Percentiles rank a stretch among this genome's conserved stretches.
Conservation (phyloP, 2,888 invertebrate species). For the Argyresthia albistria region DNA sequence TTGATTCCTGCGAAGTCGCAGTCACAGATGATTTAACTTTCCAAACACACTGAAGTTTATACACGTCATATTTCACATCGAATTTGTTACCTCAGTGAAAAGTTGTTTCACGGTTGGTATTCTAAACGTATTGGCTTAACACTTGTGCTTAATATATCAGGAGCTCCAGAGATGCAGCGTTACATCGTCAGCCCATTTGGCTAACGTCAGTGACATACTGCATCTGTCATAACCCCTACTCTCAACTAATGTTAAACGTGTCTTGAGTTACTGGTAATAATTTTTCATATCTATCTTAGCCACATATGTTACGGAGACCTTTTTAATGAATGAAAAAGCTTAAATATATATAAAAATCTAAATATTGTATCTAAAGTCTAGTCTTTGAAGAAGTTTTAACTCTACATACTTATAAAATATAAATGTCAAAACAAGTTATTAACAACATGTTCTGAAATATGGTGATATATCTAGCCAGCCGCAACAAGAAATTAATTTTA, state of each 20-base stretch:
- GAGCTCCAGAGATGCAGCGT: conserved; percentile 28
- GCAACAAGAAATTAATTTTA: not conserved
- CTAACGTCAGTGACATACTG: conserved; percentile 33
- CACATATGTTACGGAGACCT: not conserved
- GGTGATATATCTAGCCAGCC: not conserved
- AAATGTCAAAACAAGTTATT: no score
- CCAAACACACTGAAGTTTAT: no score
- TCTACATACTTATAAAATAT: not conserved
- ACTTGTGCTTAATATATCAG: conserved; percentile 49
- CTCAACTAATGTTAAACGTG: conserved; percentile 30
- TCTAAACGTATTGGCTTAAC: conserved; percentile 15
- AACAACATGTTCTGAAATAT: not conserved
- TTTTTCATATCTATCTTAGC: conserved; percentile 18
- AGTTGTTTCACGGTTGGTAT: not conserved
- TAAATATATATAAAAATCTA: no score
- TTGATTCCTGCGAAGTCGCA: no score
- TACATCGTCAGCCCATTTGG: conserved; percentile 49
- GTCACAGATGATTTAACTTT: no score
- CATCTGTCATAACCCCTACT: conserved; percentile 45
- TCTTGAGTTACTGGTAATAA: conserved; percentile 23
- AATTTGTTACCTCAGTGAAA: no score
- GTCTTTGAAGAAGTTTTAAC: not conserved
- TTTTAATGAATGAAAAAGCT: conserved; percentile 2
- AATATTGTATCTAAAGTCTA: conserved; percentile 15
- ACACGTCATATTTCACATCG: no score